These are phyloP conservation scores for Pimephales promelas DNA, from an alignment of 2,113 vertebrate genomes.

Conservation along the genomic window DNA sequence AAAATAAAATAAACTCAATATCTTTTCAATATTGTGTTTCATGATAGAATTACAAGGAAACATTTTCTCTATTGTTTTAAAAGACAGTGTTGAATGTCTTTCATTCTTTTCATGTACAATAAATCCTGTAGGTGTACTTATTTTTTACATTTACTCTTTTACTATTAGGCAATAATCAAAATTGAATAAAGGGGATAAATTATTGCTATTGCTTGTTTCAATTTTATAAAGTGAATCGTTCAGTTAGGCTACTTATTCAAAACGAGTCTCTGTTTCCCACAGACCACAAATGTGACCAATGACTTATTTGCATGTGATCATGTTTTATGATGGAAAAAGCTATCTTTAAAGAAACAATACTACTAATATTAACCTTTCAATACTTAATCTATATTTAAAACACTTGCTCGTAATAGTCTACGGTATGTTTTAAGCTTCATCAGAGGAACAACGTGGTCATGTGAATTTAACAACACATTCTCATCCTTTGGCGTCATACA, in stretches of 20 bases:
- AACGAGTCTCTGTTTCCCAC: not conserved
- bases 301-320: not conserved
- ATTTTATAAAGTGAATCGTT: not conserved
- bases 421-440: not conserved
- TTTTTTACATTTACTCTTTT: too few species aligned
- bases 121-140: too few species aligned
- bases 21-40: too few species aligned
- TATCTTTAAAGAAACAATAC: not conserved
- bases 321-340: not conserved
- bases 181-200: not conserved
- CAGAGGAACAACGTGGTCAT: not conserved
- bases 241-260: not conserved
- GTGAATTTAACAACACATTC: too few species aligned
- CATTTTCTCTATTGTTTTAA: too few species aligned
- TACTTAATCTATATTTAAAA: not conserved
- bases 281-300: not conserved
- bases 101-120: too few species aligned
- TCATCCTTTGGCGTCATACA: too few species aligned
- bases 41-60: too few species aligned
- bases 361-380: not conserved
- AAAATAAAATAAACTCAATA: too few species aligned
- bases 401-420: not conserved
- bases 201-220: not conserved
- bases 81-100: too few species aligned
- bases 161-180: not conserved